Evolutionary conservation across 2,797 vertebrate species (phyloP).

Genomic region (Xenopus petersii): DNA sequence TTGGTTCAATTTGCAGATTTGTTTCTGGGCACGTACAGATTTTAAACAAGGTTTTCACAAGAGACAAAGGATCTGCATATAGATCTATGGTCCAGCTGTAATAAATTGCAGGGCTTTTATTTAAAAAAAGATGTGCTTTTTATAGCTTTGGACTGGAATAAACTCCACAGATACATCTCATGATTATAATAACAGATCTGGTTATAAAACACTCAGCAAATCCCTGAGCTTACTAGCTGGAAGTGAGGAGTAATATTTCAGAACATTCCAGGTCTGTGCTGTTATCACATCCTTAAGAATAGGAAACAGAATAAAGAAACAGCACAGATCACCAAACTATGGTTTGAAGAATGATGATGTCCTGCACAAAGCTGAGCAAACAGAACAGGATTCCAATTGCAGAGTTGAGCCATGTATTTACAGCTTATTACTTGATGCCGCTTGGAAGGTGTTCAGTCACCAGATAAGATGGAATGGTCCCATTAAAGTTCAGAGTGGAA

Average conservation of each 20-base stretch:
- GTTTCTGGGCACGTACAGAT: conserved; percentile 6
- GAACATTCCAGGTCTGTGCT: not conserved
- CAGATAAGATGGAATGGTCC: not conserved
- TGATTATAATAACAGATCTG: conserved; percentile 13
- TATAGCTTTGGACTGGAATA: conserved; percentile 8
- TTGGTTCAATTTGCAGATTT: conserved; percentile 8
- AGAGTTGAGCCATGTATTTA: not conserved
- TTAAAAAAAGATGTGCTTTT: not conserved
- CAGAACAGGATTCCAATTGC: not conserved
- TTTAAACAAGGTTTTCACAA: not conserved
- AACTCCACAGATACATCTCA: conserved; percentile 4
- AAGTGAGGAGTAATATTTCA: conserved; percentile 11
- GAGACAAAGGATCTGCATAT: not conserved
- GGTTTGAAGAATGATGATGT: not conserved
- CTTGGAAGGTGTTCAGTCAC: not conserved
- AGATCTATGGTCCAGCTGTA: conserved; percentile 1
- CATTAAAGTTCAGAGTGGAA: too few relatives aligned
- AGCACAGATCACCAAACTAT: not conserved
- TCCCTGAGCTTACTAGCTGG: not conserved
- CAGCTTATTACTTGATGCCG: not conserved
- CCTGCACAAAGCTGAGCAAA: not conserved
- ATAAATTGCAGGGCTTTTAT: conserved; percentile 7
- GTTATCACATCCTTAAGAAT: conserved; percentile 3
- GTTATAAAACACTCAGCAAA: conserved; percentile 12
- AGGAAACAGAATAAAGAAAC: not conserved